Conservation (phyloP, 2,797 vertebrate species). For the Typhlichthys subterraneus region DNA sequence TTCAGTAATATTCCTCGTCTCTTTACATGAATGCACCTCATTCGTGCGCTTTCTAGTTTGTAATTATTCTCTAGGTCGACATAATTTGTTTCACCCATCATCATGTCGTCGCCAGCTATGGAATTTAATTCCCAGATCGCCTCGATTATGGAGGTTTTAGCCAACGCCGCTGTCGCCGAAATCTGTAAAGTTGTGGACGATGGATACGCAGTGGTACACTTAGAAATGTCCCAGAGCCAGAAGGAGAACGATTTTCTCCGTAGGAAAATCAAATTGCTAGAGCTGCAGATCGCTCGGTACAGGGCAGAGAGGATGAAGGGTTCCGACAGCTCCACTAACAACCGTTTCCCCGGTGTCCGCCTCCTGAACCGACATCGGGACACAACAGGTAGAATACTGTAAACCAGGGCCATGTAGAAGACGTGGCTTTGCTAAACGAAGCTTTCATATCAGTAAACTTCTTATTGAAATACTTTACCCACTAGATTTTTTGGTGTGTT, state of each 20-base stretch:
- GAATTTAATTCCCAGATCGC: slow-evolving; percentile 77
- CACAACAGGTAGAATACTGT: not conserved
- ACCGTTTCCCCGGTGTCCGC: slow-evolving; percentile 49
- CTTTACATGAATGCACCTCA: too few species aligned
- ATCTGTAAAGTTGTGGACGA: slow-evolving; percentile 79
- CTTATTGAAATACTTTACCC: too few species aligned
- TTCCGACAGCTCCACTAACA: slow-evolving; percentile 31
- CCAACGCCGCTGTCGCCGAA: slow-evolving; percentile 76
- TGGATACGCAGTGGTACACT: slow-evolving; percentile 66
- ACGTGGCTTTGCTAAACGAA: too few species aligned
- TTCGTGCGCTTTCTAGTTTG: too few species aligned
- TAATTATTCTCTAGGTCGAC: too few species aligned
- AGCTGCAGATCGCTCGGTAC: slow-evolving; percentile 56
- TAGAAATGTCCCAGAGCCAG: slow-evolving; percentile 73
- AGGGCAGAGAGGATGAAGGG: slow-evolving; percentile 47
- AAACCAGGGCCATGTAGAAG: too few species aligned
- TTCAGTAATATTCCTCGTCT: too few species aligned
- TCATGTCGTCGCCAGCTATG: slow-evolving; percentile 28
- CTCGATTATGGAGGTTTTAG: slow-evolving; percentile 79
- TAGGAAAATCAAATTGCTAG: slow-evolving; percentile 58
- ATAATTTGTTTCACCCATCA: too few species aligned
- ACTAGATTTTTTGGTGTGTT: too few species aligned
- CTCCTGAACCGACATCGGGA: slow-evolving; percentile 41
- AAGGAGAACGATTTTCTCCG: slow-evolving; percentile 72
- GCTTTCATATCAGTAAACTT: too few species aligned